Evolutionary conservation across 2,797 vertebrate species (phyloP).

Genomic region (Tenualosa thibaudeaui): DNA sequence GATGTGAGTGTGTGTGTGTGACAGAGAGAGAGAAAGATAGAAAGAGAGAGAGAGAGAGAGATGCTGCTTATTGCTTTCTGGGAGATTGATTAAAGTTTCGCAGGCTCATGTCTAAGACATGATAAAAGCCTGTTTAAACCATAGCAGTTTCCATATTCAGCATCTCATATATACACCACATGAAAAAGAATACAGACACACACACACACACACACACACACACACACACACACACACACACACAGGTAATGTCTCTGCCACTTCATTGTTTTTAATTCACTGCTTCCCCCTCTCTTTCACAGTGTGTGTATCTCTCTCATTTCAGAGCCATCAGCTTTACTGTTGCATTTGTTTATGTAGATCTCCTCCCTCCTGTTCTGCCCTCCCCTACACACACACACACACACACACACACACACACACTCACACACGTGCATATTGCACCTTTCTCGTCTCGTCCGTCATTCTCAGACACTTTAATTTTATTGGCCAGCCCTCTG

Average conservation of each 20-base stretch:
- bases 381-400: constrained; percentile 44
- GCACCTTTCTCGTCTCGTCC: constrained; percentile 41
- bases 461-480: constrained; percentile 70
- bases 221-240: background rate
- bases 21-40: constrained; percentile 45
- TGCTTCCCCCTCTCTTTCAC: background rate
- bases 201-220: constrained; percentile 6
- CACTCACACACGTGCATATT: constrained; percentile 4
- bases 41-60: constrained; percentile 23
- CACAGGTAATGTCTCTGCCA: constrained; percentile 80
- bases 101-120: constrained; percentile 59
- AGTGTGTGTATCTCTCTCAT: constrained; percentile 67
- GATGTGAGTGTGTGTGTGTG: constrained; percentile 42
- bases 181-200: background rate
- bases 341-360: constrained; percentile 84
- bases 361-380: constrained; percentile 67
- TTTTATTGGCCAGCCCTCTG: constrained; percentile 75
- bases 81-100: constrained; percentile 55
- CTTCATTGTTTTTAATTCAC: constrained; percentile 71
- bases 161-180: constrained; percentile 20
- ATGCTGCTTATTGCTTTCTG: constrained; percentile 29
- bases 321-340: constrained; percentile 76
- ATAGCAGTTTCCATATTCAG: constrained; percentile 49
- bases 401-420: background rate
- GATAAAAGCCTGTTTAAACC: constrained; percentile 70